Percentiles rank a stretch among this genome's conserved stretches.
Evolutionary conservation across 2,113 vertebrate genomes (phyloP).

Genomic region (Halichoerus grypus): DNA sequence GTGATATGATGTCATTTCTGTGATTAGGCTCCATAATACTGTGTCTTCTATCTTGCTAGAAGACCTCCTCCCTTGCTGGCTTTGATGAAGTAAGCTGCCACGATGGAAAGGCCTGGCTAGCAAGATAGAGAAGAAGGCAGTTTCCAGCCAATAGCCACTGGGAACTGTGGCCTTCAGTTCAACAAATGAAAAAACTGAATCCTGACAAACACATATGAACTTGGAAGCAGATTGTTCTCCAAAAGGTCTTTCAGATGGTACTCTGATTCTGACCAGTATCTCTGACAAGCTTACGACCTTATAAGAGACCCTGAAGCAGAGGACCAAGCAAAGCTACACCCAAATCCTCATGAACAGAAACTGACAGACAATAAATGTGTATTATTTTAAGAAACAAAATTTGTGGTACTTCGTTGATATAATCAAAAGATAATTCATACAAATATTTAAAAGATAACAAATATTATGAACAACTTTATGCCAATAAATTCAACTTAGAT

Average conservation of each 20-base stretch:
- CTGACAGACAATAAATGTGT: not conserved
- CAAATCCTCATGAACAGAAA: not conserved
- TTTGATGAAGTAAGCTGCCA: not conserved
- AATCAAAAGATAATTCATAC: not conserved
- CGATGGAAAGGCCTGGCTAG: not conserved
- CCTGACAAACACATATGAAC: not conserved
- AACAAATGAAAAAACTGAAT: not conserved
- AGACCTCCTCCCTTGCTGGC: not conserved
- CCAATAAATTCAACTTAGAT: constrained; percentile 36
- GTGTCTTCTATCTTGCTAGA: not conserved
- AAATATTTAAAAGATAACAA: constrained; percentile 4
- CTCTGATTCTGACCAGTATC: not conserved
- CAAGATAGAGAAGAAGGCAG: not conserved
- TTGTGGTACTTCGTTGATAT: not conserved
- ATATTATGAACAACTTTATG: not conserved
- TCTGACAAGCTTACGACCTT: not conserved
- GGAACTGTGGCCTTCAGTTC: not conserved
- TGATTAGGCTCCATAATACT: not conserved
- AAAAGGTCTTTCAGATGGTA: not conserved
- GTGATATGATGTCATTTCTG: not conserved
- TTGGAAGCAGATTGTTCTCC: not conserved
- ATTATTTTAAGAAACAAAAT: not conserved
- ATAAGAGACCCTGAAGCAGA: not conserved
- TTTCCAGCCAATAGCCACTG: not conserved
- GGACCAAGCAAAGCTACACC: not conserved